Conservation (phyloP, 2,888 invertebrate species). For the Mesorhabditis spiculigera region DNA sequence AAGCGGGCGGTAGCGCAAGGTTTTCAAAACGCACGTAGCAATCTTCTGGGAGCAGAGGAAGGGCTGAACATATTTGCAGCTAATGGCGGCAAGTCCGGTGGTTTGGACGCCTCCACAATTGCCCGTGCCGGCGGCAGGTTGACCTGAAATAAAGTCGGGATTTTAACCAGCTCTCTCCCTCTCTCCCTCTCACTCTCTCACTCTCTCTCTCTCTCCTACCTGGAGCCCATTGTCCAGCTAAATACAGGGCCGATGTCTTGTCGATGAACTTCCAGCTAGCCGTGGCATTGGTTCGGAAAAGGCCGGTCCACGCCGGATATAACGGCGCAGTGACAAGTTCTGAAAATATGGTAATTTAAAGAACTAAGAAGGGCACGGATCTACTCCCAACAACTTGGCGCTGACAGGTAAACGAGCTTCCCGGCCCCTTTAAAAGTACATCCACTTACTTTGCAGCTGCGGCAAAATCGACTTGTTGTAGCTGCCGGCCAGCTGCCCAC, state of each 20-base stretch:
- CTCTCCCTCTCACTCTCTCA: not conserved
- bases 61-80: not conserved
- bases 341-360: not conserved
- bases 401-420: not conserved
- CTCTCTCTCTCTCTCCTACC: too few species aligned
- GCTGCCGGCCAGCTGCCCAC: not conserved
- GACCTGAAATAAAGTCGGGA: not conserved
- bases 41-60: constrained; percentile 4
- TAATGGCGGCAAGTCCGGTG: not conserved
- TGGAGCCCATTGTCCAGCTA: not conserved
- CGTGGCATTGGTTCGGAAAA: not conserved
- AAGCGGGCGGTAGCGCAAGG: too few species aligned
- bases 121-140: not conserved
- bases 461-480: not conserved
- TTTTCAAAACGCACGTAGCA: not conserved
- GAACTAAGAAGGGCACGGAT: too few species aligned
- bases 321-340: not conserved
- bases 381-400: not conserved
- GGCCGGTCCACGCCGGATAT: constrained; percentile 1
- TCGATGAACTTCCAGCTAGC: not conserved
- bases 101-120: not conserved
- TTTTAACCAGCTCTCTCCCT: not conserved
- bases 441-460: not conserved
- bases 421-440: too few species aligned
- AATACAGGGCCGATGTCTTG: not conserved